phyloP scores from a whole-genome alignment of 2,797 vertebrate species.

The Helicolenus hilgendorfi region DNA sequence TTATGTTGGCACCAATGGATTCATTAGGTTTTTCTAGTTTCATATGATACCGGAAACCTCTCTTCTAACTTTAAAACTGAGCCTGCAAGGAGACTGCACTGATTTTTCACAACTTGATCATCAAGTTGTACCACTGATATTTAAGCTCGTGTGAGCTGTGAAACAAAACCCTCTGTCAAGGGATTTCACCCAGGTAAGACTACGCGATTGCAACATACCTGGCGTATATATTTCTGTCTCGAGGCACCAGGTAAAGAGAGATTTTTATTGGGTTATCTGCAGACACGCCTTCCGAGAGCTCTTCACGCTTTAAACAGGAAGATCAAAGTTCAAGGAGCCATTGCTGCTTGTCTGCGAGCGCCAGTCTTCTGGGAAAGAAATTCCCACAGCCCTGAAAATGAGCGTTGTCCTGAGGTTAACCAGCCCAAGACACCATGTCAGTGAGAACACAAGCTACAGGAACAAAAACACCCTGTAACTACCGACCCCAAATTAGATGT shows the following conservation, averaged over 20 bases:
- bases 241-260: slow-evolving; percentile 24
- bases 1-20: no score
- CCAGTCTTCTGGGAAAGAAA: slow-evolving; percentile 59
- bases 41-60: no score
- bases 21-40: no score
- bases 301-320: slow-evolving; percentile 51
- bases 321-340: slow-evolving; percentile 81
- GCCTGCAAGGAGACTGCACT: not conserved
- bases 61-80: no score
- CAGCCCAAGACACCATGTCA: slow-evolving; percentile 62
- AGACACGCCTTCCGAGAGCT: slow-evolving; percentile 57
- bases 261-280: slow-evolving; percentile 63
- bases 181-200: slow-evolving; percentile 23
- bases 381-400: slow-evolving; percentile 75
- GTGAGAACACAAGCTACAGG: slow-evolving; percentile 43
- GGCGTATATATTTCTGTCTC: slow-evolving; percentile 22
- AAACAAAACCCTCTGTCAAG: slow-evolving; percentile 12
- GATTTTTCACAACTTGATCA: slow-evolving; percentile 3
- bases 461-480: slow-evolving; percentile 43
- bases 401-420: slow-evolving; percentile 72
- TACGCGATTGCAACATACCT: slow-evolving; percentile 25
- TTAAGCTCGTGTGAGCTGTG: slow-evolving; percentile 19
- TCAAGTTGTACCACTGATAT: not conserved
- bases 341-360: slow-evolving; percentile 29
- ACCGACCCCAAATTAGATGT: slow-evolving; percentile 59